Evolutionary conservation across 2,113 vertebrate species (phyloP).

Genomic region (Eulacestoma nigropectus): DNA sequence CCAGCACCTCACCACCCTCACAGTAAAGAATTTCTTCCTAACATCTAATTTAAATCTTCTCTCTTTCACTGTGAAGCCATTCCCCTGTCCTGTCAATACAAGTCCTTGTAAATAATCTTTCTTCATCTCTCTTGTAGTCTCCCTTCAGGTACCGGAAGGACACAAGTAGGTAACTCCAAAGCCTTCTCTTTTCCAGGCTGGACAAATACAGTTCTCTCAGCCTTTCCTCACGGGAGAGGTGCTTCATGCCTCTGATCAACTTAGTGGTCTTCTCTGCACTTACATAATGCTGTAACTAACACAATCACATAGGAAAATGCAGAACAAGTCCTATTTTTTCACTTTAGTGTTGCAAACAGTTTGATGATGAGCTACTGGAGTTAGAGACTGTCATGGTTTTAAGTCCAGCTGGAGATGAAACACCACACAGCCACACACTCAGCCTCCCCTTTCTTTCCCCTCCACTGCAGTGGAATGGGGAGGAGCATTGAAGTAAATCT

Average conservation of each 20-base stretch:
- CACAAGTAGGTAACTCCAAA: background rate
- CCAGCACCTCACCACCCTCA: background rate
- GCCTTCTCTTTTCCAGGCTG: background rate
- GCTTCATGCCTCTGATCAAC: background rate
- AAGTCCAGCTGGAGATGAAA: background rate
- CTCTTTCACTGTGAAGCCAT: background rate
- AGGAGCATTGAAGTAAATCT: background rate
- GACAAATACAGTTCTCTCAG: background rate
- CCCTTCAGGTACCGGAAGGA: background rate
- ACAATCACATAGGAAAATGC: background rate
- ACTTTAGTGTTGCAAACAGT: background rate
- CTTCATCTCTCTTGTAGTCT: background rate
- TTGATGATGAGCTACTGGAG: background rate
- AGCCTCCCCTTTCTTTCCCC: fast-evolving
- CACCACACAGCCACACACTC: fast-evolving
- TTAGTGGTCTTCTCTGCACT: background rate
- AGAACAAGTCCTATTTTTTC: background rate
- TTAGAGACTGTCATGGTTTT: background rate
- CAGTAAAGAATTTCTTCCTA: background rate
- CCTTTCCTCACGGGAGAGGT: background rate
- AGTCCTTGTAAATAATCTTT: background rate
- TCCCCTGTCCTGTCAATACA: background rate
- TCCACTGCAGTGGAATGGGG: background rate
- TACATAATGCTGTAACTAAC: background rate
- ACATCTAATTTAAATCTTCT: background rate